Percentiles rank a stretch among this genome's conserved stretches.
phyloP scores from a whole-genome alignment of 2,888 invertebrate species.

The Hofmannophila pseudospretella region DNA sequence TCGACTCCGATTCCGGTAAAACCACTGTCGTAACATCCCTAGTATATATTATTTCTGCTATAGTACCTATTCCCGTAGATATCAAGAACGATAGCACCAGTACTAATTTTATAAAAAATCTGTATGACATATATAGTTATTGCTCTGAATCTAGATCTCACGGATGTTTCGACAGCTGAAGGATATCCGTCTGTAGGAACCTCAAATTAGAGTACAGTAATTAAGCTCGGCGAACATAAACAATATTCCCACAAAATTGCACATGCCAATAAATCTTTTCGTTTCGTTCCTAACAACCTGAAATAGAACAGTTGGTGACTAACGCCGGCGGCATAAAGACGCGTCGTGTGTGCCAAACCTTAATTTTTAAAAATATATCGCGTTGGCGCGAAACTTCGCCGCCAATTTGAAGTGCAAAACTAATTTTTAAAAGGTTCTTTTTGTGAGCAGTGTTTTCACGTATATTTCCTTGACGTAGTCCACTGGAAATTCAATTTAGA shows the following conservation, averaged over 20 bases:
- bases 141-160: too few relatives aligned
- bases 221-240: conserved; percentile 22
- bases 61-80: too few relatives aligned
- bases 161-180: background rate
- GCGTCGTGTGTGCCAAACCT: conserved; percentile 32
- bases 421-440: conserved; percentile 16
- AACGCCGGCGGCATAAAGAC: conserved; percentile 40
- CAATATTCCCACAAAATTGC: conserved; percentile 35
- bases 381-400: conserved; percentile 36
- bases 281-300: conserved; percentile 43
- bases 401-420: conserved; percentile 14
- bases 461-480: conserved; percentile 8
- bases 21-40: too few relatives aligned
- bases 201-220: conserved; percentile 20
- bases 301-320: conserved; percentile 67
- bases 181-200: conserved; percentile 11
- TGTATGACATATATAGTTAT: too few relatives aligned
- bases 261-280: conserved; percentile 43
- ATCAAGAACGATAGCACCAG: too few relatives aligned
- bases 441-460: background rate
- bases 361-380: conserved; percentile 27
- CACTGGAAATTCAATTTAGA: conserved; percentile 9
- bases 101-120: too few relatives aligned
- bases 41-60: too few relatives aligned
- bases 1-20: too few relatives aligned